Percentiles rank a stretch among this genome's conserved stretches.
These are phyloP conservation scores for Atherinosoma microstoma DNA, from an alignment of 2,797 vertebrate genomes.

Conservation along the genomic window DNA sequence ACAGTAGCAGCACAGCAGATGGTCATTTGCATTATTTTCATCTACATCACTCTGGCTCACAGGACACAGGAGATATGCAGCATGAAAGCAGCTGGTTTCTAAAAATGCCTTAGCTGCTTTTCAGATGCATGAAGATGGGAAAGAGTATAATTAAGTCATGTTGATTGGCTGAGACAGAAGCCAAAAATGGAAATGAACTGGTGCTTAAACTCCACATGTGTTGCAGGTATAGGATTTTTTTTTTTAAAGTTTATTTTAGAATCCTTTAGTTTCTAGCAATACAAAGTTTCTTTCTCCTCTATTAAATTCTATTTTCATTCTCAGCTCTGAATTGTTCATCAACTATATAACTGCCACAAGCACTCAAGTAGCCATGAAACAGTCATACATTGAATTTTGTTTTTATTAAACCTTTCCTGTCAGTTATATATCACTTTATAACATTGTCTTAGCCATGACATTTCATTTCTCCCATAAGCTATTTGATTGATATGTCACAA, in stretches of 20 bases:
- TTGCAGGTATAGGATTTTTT: neutral
- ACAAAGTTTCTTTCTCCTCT: neutral
- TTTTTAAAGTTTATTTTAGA: neutral
- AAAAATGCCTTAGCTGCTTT: neutral
- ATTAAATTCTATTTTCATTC: constrained; percentile 1
- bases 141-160: neutral
- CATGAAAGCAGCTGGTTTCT: neutral
- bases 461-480: constrained; percentile 36
- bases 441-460: constrained; percentile 24
- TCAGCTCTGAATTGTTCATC: constrained; percentile 17
- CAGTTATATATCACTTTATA: constrained; percentile 28
- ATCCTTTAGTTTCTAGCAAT: neutral
- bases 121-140: neutral
- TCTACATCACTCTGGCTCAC: constrained; percentile 6
- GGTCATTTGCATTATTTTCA: constrained; percentile 60
- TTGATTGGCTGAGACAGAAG: neutral
- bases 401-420: constrained; percentile 37
- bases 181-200: neutral
- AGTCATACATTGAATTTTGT: constrained; percentile 13
- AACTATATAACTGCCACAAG: constrained; percentile 34
- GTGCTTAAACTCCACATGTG: neutral
- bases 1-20: constrained; percentile 40
- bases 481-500: constrained; percentile 53
- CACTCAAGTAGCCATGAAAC: constrained; percentile 15
- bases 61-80: constrained; percentile 17